Conservation (phyloP, 2,113 vertebrate species). For the Python bivittatus region DNA sequence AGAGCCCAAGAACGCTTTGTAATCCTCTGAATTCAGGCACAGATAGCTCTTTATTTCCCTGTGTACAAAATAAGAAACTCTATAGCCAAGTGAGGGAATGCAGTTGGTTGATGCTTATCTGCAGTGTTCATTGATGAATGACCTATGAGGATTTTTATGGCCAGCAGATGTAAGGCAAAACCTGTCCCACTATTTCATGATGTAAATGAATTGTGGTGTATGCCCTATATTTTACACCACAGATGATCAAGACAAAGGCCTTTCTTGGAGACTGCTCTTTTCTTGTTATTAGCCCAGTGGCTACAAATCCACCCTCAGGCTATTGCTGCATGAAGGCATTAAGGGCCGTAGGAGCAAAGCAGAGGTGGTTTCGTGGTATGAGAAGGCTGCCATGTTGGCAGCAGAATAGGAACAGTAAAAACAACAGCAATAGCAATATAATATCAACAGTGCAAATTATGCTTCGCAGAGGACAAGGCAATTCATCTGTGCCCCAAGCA, state of each 20-base stretch:
- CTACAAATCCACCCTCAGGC: background rate
- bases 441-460: background rate
- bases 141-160: slow-evolving; percentile 32
- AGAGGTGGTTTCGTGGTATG: background rate
- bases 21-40: slow-evolving; percentile 42
- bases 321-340: background rate
- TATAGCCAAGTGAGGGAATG: slow-evolving; percentile 22
- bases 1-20: background rate
- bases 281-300: background rate
- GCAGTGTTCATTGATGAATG: slow-evolving; percentile 28
- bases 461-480: background rate
- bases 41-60: slow-evolving; percentile 49
- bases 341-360: background rate
- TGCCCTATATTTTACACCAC: slow-evolving; percentile 10
- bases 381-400: background rate
- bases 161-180: slow-evolving; percentile 1
- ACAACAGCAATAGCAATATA: background rate
- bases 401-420: background rate
- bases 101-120: slow-evolving; percentile 30
- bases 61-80: slow-evolving; percentile 36
- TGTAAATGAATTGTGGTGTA: slow-evolving; percentile 23
- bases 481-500: background rate
- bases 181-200: slow-evolving; percentile 12
- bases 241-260: background rate
- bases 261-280: background rate